phyloP scores from a whole-genome alignment of 2,113 vertebrate species.

The Osmerus mordax region DNA sequence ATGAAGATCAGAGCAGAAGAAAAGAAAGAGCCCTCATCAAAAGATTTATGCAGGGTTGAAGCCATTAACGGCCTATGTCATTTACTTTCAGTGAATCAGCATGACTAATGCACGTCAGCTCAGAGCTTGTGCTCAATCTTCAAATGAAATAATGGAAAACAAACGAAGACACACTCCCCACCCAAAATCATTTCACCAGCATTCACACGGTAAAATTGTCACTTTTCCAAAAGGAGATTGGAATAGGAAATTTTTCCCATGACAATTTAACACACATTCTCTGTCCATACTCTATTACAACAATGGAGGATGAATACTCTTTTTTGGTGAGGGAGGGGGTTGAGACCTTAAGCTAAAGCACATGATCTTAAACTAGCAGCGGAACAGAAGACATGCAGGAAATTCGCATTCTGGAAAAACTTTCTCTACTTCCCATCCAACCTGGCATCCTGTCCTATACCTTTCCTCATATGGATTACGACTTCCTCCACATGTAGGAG shows the following conservation, averaged over 20 bases:
- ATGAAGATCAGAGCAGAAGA: background rate
- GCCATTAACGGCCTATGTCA: background rate
- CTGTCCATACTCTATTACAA: background rate
- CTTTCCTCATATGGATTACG: conserved; percentile 17
- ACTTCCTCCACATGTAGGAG: background rate
- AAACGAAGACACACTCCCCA: conserved; percentile 5
- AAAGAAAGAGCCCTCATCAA: conserved; percentile 1
- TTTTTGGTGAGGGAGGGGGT: too few relatives aligned
- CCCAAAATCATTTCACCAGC: too few relatives aligned
- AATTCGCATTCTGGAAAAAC: background rate
- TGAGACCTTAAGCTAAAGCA: too few relatives aligned
- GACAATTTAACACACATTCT: background rate
- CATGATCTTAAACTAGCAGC: background rate
- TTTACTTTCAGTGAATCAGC: conserved; percentile 2
- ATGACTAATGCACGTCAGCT: conserved; percentile 2
- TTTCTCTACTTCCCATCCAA: conserved; percentile 9
- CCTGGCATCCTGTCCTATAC: background rate
- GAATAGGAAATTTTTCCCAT: conserved; percentile 13
- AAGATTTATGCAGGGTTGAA: background rate
- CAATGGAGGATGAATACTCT: background rate
- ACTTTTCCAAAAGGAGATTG: conserved; percentile 7
- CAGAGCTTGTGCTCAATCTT: background rate
- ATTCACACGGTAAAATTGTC: too few relatives aligned
- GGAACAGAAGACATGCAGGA: background rate
- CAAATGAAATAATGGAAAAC: conserved; percentile 1